phyloP scores from a whole-genome alignment of 2,797 vertebrate genomes.

The Sebastes reedi region DNA sequence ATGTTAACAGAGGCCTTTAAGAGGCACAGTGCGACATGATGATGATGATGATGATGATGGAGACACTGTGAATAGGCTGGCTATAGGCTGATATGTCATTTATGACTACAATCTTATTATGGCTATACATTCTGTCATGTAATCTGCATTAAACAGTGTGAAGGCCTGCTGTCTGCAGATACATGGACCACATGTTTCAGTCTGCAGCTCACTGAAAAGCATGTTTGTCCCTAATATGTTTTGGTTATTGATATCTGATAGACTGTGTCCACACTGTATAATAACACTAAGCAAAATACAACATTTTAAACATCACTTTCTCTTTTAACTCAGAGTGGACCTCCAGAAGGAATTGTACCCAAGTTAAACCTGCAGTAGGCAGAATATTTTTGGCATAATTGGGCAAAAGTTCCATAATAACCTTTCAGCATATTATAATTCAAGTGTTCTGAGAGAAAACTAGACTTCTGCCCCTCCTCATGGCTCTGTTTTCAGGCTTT shows the following conservation, averaged over 20 bases:
- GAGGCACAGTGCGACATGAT: constrained; percentile 4
- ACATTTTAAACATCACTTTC: background rate
- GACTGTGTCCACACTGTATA: background rate
- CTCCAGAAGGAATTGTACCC: background rate
- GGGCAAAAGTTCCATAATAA: too few relatives aligned
- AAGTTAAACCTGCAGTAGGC: rapidly evolving
- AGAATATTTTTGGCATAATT: too few relatives aligned
- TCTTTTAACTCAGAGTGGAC: background rate
- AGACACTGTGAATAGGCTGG: background rate
- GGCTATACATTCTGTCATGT: background rate
- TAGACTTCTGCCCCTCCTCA: too few relatives aligned
- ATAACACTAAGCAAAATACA: background rate
- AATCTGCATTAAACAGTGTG: background rate
- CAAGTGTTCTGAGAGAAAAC: too few relatives aligned
- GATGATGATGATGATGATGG: background rate
- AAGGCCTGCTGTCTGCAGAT: background rate
- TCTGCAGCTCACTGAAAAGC: background rate
- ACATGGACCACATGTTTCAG: background rate
- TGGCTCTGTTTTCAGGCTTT: too few relatives aligned
- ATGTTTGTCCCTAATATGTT: background rate
- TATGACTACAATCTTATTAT: background rate
- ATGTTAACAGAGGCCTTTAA: constrained; percentile 31
- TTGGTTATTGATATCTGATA: background rate
- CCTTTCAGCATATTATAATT: too few relatives aligned
- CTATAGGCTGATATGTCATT: background rate